Evolutionary conservation across 2,888 invertebrate species (phyloP).

Genomic region (Agelastica alni): DNA sequence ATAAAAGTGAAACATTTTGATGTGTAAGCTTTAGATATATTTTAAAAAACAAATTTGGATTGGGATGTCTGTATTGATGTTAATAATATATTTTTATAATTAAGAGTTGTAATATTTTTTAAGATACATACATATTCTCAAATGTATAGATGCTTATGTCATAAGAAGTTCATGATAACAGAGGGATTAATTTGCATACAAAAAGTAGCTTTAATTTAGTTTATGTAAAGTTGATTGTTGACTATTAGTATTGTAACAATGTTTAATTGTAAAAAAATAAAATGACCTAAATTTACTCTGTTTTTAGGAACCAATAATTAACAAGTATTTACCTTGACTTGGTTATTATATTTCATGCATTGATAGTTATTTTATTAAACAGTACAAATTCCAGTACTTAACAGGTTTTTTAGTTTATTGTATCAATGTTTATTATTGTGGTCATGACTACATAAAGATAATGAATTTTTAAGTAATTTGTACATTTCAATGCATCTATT

Average conservation of each 20-base stretch:
- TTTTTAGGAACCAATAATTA: background rate
- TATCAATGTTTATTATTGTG: background rate
- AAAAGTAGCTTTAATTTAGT: background rate
- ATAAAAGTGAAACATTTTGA: slow-evolving; percentile 26
- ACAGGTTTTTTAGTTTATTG: slow-evolving; percentile 5
- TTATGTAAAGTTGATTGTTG: background rate
- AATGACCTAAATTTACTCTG: slow-evolving; percentile 13
- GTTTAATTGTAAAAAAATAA: background rate
- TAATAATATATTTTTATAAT: background rate
- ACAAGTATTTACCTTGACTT: slow-evolving; percentile 4
- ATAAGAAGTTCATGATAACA: slow-evolving; percentile 7
- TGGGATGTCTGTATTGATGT: too few relatives aligned
- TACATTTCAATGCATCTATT: too few relatives aligned
- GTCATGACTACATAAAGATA: background rate
- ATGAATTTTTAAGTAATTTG: background rate
- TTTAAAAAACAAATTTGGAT: slow-evolving; percentile 6
- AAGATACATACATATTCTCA: too few relatives aligned
- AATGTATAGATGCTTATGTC: slow-evolving; percentile 11
- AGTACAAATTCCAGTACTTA: slow-evolving; percentile 17
- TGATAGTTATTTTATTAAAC: background rate
- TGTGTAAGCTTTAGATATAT: slow-evolving; percentile 15
- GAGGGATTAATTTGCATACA: slow-evolving; percentile 4
- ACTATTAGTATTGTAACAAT: too few relatives aligned
- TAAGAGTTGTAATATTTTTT: too few relatives aligned
- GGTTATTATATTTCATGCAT: background rate